A percentile compares a stretch with the other conserved stretches of the same genome.
Conservation (phyloP, 2,113 vertebrate genomes). For the Lepus americanus region DNA sequence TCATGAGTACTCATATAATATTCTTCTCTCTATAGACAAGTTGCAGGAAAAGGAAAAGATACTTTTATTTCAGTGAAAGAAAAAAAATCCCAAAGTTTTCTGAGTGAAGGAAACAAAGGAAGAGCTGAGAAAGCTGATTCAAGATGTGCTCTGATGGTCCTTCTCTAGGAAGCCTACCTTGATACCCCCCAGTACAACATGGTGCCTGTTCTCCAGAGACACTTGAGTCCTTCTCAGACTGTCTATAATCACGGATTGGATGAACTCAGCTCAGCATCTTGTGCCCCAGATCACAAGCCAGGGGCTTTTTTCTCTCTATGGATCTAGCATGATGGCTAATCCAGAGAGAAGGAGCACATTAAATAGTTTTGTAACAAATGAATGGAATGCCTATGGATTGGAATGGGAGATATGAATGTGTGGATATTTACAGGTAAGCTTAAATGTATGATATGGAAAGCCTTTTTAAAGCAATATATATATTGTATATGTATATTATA, state of each 20-base stretch:
- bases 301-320: neutral
- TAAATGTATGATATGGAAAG: constrained; percentile 63
- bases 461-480: constrained; percentile 67
- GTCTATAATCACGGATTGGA: no score
- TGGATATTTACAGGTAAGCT: neutral
- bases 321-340: neutral
- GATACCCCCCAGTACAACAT: accelerated
- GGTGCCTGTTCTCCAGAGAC: neutral
- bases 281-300: neutral
- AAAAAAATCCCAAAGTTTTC: constrained; percentile 1
- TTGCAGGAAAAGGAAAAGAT: neutral
- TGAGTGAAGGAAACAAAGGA: constrained; percentile 21
- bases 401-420: neutral
- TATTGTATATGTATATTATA: constrained; percentile 35
- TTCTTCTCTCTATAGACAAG: neutral
- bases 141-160: neutral
- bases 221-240: neutral
- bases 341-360: neutral
- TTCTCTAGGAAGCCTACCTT: neutral
- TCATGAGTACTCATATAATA: neutral
- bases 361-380: neutral
- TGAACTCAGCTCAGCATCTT: neutral
- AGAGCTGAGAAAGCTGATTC: neutral
- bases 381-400: constrained; percentile 18
- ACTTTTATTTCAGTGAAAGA: neutral